Evolutionary conservation across 2,888 invertebrate species (phyloP).

Genomic region (Pollenia amentaria): DNA sequence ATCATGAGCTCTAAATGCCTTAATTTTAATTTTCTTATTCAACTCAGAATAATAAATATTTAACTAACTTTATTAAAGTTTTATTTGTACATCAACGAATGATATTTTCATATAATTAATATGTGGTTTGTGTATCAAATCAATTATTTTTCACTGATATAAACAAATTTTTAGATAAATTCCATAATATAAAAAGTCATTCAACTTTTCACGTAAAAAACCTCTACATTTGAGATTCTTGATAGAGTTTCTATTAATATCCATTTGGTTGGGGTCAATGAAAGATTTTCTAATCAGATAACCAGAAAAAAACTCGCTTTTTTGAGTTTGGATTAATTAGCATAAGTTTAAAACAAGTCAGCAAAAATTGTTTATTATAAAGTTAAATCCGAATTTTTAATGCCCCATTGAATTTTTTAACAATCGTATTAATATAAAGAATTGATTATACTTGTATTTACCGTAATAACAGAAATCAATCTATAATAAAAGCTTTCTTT

Average conservation of each 20-base stretch:
- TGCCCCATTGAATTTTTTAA: too few species aligned
- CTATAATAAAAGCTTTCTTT: too few species aligned
- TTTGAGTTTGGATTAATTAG: background rate
- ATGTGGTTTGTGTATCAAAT: background rate
- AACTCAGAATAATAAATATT: too few species aligned
- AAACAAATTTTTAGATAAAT: background rate
- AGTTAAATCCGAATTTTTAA: too few species aligned
- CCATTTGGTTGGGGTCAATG: slow-evolving; percentile 18
- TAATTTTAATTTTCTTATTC: too few species aligned
- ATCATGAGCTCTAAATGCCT: too few species aligned
- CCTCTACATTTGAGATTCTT: background rate
- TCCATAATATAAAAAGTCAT: slow-evolving; percentile 14
- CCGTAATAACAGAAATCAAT: too few species aligned
- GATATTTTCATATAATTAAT: too few species aligned
- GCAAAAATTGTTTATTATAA: background rate
- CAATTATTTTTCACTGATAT: slow-evolving; percentile 3
- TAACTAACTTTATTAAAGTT: too few species aligned
- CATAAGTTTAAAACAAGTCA: background rate
- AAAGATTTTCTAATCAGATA: slow-evolving; percentile 22
- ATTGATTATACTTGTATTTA: too few species aligned
- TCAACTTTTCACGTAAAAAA: slow-evolving; percentile 21
- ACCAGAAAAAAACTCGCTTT: background rate
- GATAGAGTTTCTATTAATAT: background rate
- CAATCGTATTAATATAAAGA: too few species aligned
- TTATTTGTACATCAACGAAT: too few species aligned